Evolutionary conservation across 2,113 vertebrate species (phyloP), one percentile per base, ranked within the genome.

Genomic region (Thymallus thymallus): DNA sequence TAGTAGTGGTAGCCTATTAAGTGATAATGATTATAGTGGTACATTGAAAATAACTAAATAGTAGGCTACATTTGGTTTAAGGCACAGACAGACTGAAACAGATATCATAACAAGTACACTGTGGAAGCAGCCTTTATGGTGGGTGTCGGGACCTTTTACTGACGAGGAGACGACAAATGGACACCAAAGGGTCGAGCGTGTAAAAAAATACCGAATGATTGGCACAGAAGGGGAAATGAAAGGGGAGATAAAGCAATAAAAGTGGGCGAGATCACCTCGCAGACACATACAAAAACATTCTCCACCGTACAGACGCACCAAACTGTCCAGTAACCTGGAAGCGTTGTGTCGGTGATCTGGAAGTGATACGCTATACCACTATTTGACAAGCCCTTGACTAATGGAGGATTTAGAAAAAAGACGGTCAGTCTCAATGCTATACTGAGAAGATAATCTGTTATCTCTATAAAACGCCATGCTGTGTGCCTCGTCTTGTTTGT

Each of bases 201-300:
- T 14, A 63, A 45, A 63, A 75, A 60, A 67, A 74, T 66, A 74
- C 35, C 12, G 41, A 41, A 13, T 46, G 35, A 35, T 77, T n/a
- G 46, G 48, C 61, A 71, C 74, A 76, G n/a, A n/a, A n/a, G n/a
- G n/a, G n/a, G n/a, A n/a, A n/a, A n/a, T n/a, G n/a, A 88, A 78
- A 86, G 73, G 79, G 84, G 86, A 86, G 82, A 78, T 73, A 68
- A 80, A 90, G 84, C 85, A 86, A 85, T 90, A 89, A 90, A 88
- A n/a, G n/a, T n/a, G n/a, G n/a, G n/a, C n/a, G n/a, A n/a, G n/a
- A n/a, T n/a, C n/a, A n/a, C n/a, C n/a, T n/a, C n/a, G n/a, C n/a
- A n/a, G n/a, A n/a, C n/a, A n/a, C n/a, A n/a, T n/a, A n/a, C n/a
- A n/a, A n/a, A n/a, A 64, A 70, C 48, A 82, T 60, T 55, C 61